Base-by-base conservation (phyloP, 2,888 invertebrate genomes). In the Yponomeuta cagnagella region DNA sequence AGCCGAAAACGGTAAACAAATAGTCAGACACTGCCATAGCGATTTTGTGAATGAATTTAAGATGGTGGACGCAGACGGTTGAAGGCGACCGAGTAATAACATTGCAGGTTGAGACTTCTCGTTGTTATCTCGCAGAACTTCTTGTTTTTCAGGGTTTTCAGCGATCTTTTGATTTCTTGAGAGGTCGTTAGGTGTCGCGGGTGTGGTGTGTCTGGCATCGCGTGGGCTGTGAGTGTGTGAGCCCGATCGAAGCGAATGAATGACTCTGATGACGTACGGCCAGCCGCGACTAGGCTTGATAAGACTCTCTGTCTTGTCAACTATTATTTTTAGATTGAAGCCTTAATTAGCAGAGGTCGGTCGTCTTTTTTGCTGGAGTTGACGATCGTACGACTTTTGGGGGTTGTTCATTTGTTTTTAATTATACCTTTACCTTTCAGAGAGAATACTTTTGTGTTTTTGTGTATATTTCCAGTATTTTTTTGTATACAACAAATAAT, bases 11-110 rank as follows among this genome's bases (percentile, higher is more conserved):
- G 86, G 90, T 91, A 91, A 90, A 90, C 85, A 90, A 90, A 88
- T 87, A 87, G 12, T 58, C 78, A 79, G 73, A 77, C 75, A 83
- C 76, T 84, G 83, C 79, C 79, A 83, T 82, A 87, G 87, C 85
- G 84, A 88, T 88, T 91, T 92, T 91, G 91, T 92, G 91, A 92
- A 92, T 92, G 91, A 91, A 90, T 85, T 88, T 90, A 92, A 91
- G 87, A 92, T 92, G 91, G 91, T 88, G 90, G 91, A 84, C 86
- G 84, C 74, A 75, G 66, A 9, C 67, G 58, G 33, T 23, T 67
- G 48, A 78, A 77, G 80, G 82, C 83, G 85, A 82, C 83, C 81
- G 80, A 80, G 82, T 81, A 77, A 78, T 80, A 81, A 78, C 76
- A 76, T 81, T 75, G 80, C 80, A 74, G 75, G 12, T 79, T 68